Percentiles rank a stretch among this genome's conserved stretches.
Evolutionary conservation across 2,113 vertebrate genomes (phyloP).

Genomic region (Origma solitaria): DNA sequence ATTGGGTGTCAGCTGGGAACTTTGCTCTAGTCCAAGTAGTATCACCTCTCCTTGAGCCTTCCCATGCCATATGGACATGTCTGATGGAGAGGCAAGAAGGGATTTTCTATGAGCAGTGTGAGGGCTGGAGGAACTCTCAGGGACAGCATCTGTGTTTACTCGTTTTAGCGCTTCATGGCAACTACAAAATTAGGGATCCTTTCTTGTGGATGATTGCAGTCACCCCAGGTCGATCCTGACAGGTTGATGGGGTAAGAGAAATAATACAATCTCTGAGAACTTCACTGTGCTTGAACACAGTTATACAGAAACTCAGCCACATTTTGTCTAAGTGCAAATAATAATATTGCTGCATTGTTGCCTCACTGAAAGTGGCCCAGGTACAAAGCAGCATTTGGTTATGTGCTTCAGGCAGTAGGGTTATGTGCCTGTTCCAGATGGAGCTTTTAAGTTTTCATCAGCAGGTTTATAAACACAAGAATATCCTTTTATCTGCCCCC

Average conservation of each 20-base stretch:
- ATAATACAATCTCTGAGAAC: background rate
- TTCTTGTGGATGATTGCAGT: background rate
- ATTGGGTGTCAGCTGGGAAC: background rate
- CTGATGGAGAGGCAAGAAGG: background rate
- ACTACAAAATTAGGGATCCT: background rate
- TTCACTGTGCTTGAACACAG: background rate
- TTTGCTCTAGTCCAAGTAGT: background rate
- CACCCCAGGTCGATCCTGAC: background rate
- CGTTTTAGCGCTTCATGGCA: background rate
- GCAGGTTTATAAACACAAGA: constrained; percentile 5
- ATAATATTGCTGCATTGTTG: background rate
- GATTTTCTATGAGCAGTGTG: background rate
- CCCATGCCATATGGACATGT: background rate
- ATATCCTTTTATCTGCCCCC: background rate
- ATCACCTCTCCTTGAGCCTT: background rate
- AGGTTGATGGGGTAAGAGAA: background rate
- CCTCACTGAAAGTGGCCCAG: background rate
- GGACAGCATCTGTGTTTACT: background rate
- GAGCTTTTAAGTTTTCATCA: constrained; percentile 54
- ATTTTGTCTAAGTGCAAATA: background rate
- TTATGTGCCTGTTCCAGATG: constrained; percentile 9
- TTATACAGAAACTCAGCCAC: background rate
- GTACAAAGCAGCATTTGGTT: background rate
- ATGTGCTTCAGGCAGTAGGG: background rate
- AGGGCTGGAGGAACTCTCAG: background rate